Conservation (phyloP, 2,113 vertebrate genomes). For the Heliornis fulica region DNA sequence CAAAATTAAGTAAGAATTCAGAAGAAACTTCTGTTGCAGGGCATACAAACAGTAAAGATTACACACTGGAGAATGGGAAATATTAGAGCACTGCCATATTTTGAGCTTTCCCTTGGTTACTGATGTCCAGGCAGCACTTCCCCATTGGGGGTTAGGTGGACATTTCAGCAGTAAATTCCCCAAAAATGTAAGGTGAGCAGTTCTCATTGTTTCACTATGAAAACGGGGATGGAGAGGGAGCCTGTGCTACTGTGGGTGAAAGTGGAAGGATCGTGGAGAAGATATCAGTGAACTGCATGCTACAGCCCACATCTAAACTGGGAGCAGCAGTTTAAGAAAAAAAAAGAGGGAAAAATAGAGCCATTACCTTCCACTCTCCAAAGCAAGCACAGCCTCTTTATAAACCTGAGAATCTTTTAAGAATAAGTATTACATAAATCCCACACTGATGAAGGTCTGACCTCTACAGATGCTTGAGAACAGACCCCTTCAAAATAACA, state of each 20-base stretch:
- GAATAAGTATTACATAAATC: neutral
- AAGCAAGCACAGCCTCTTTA: neutral
- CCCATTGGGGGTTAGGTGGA: no score
- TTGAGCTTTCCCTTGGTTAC: neutral
- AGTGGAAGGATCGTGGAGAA: neutral
- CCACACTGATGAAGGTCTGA: neutral
- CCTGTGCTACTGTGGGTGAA: neutral
- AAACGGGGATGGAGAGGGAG: neutral
- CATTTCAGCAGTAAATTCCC: neutral
- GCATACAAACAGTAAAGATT: neutral
- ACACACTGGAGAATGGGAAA: neutral
- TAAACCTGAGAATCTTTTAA: neutral
- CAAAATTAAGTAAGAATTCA: neutral
- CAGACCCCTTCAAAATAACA: neutral
- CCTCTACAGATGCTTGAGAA: neutral
- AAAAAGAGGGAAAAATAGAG: neutral
- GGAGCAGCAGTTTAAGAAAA: neutral
- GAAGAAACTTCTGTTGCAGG: neutral
- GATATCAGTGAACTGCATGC: neutral
- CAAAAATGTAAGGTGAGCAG: neutral
- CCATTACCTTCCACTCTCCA: neutral
- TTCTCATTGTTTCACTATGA: neutral
- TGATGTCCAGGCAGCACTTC: neutral
- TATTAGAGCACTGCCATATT: neutral
- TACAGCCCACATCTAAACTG: neutral